These are phyloP conservation scores for Pangasius larnaudii DNA, from an alignment of 2,797 vertebrate genomes.

Conservation along the genomic window DNA sequence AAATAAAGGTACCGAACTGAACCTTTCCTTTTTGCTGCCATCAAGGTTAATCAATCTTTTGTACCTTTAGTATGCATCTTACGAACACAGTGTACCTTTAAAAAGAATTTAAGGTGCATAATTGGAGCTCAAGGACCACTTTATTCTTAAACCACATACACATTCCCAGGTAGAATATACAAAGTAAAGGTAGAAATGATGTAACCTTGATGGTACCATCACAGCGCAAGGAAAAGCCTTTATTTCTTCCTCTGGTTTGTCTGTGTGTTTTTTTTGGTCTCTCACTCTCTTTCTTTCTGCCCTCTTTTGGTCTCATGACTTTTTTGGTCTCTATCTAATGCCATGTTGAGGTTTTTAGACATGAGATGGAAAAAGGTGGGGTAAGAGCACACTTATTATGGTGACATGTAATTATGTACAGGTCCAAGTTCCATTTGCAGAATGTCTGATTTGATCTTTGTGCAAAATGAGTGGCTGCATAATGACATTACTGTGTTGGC, in stretches of 20 bases:
- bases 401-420: neutral
- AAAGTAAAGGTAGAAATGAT: neutral
- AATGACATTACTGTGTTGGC: neutral
- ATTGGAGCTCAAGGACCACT: neutral
- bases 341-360: neutral
- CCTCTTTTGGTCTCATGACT: neutral
- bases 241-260: neutral
- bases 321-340: neutral
- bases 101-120: neutral
- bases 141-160: neutral
- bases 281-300: neutral
- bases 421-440: neutral
- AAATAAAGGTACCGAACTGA: neutral
- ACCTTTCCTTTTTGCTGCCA: neutral
- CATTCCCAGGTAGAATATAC: neutral
- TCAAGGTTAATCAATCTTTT: neutral
- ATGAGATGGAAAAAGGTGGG: neutral
- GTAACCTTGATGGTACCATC: neutral
- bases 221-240: neutral
- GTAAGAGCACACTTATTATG: neutral
- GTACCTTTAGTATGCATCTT: neutral
- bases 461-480: neutral
- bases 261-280: neutral
- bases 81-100: neutral
- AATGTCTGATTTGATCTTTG: neutral